Base-by-base conservation (phyloP, 1,140 invertebrate species). In the Conus ventricosus region DNA sequence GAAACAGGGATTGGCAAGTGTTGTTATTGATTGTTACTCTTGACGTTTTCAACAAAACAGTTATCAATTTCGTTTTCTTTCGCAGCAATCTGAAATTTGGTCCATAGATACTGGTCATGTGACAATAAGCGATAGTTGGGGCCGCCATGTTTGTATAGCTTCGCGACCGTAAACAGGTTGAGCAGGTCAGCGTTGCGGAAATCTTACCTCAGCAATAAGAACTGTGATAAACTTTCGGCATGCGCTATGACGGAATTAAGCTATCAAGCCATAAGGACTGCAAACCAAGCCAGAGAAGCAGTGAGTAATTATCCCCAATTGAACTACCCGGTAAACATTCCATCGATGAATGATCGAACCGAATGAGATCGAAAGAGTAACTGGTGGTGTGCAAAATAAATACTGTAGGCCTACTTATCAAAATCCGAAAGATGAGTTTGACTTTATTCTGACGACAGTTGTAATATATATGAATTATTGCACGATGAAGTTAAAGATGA, bases 251-350 rank as follows among this genome's bases (percentile, higher is more conserved):
- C 92, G 60, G 94, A 94, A 88, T 84, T 95, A 55, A 95, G 94
- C 88, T 95, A 94, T 82, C 94, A 94, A 88, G 87, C 92, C 6
- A 94, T 95, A 82, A 88, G 93, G 87, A 92, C 93, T 51, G 94
- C 94, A 53, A 94, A 95, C 88, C 92, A 94, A 89, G 94, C 94
- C 57, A 91, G 94, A 90, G 94, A 95, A 92, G 94, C 94, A 75
- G 94, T 94, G 91, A 91, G 88, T 91, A 78, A 82, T 25, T 84
- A 76, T 76, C 27, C 54, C 4, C 67, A 54, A 53, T 57, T n/a
- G 39, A 39, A 39, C 39, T 39, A 39, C 39, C 39, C 39, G 39
- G 39, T 39, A 39, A 39, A 39, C 39, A 39, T 39, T 39, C 39
- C 3, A 39, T 39, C 39, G 39, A 39, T 39, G 39, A 1, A 39